A percentile compares a stretch with the other conserved stretches of the same genome.
Conservation (phyloP, 2,888 invertebrate genomes). For the Corythucha ciliata region DNA sequence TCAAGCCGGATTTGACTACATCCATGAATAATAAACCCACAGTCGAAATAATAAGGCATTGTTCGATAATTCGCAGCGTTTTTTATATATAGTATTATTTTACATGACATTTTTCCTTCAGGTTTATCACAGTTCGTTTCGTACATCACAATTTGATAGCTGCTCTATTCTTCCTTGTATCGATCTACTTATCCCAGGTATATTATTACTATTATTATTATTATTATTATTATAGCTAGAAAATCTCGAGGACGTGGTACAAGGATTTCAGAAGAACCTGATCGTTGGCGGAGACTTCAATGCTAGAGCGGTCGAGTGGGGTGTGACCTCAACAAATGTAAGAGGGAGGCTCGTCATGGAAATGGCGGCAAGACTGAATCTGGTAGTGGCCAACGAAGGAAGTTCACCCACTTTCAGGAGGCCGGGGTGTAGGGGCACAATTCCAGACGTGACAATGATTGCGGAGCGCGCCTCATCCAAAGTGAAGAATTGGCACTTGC, state of each 20-base stretch:
- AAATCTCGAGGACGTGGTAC: conserved; percentile 9
- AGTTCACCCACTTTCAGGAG: conserved; percentile 9
- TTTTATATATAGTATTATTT: too few species aligned
- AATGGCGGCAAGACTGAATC: conserved; percentile 31
- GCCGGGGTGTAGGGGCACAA: conserved; percentile 2
- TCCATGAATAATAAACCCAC: too few species aligned
- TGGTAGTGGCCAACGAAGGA: conserved; percentile 27
- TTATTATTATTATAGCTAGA: too few species aligned
- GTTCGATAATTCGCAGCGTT: too few species aligned
- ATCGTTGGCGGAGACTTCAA: conserved; percentile 31
- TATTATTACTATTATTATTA: too few species aligned
- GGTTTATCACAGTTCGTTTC: too few species aligned
- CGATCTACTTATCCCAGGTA: too few species aligned
- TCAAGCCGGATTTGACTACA: too few species aligned
- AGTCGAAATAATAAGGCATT: too few species aligned
- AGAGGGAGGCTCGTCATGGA: conserved; percentile 32
- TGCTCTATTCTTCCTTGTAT: too few species aligned
- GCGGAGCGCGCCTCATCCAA: background rate
- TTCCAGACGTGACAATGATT: conserved; percentile 8
- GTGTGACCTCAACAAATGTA: conserved; percentile 30
- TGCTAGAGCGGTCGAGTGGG: conserved; percentile 33
- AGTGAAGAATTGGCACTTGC: background rate
- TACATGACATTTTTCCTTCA: too few species aligned
- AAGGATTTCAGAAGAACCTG: conserved; percentile 11
- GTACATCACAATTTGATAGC: too few species aligned